phyloP scores from a whole-genome alignment of 2,888 invertebrate genomes.

The Calameuta idolon region DNA sequence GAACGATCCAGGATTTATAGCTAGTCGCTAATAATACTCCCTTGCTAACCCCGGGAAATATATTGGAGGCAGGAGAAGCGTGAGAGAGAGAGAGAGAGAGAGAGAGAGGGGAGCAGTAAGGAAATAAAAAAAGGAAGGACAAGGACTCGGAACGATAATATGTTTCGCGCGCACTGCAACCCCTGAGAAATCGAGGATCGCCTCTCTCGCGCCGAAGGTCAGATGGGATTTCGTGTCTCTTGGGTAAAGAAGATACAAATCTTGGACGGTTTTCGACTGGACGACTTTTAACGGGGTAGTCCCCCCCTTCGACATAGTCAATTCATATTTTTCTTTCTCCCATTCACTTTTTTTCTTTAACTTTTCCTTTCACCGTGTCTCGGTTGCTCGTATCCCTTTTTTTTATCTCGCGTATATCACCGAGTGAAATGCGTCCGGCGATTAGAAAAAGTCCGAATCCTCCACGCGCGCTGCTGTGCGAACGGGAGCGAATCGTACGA shows the following conservation, averaged over 20 bases:
- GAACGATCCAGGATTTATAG: slow-evolving; percentile 20
- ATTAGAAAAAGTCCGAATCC: not conserved
- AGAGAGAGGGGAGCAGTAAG: too few species aligned
- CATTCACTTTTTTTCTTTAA: not conserved
- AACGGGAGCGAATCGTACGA: not conserved
- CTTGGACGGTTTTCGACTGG: not conserved
- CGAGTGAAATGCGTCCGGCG: not conserved
- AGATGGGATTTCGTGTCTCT: not conserved
- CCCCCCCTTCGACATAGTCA: not conserved
- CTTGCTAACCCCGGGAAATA: slow-evolving; percentile 14
- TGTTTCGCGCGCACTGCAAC: not conserved
- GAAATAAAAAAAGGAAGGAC: not conserved
- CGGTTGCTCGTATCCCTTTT: not conserved
- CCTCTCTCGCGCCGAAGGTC: not conserved
- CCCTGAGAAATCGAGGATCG: not conserved
- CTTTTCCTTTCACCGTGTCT: not conserved
- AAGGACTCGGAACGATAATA: not conserved
- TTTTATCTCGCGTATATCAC: not conserved
- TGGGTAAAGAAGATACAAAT: not conserved
- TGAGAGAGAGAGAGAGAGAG: not conserved
- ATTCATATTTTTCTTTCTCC: not conserved
- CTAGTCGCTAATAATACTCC: slow-evolving; percentile 19
- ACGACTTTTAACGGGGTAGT: not conserved
- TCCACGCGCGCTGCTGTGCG: not conserved
- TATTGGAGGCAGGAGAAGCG: slow-evolving; percentile 5